phyloP scores from a whole-genome alignment of 2,797 vertebrate genomes.

The Arrhamphus sclerolepis region DNA sequence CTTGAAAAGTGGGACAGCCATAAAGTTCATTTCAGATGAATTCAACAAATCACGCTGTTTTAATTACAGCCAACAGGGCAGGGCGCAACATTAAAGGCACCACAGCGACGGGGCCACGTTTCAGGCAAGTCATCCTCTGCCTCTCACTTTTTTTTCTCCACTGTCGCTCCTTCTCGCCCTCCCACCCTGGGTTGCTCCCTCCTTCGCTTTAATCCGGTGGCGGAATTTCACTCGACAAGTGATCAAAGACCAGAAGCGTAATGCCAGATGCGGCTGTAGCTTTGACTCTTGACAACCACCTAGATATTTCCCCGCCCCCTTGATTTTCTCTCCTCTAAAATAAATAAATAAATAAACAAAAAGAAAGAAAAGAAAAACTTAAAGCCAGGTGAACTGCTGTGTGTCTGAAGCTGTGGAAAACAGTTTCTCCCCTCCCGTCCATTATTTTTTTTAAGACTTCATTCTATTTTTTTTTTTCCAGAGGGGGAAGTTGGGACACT shows the following conservation, averaged over 20 bases:
- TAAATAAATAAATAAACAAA: background rate
- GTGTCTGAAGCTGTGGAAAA: conserved; percentile 70
- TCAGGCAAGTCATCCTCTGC: conserved; percentile 53
- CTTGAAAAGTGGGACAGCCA: background rate
- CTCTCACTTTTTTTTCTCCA: conserved; percentile 19
- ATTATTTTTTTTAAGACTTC: conserved; percentile 73
- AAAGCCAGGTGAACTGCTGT: conserved; percentile 72
- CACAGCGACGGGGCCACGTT: conserved; percentile 46
- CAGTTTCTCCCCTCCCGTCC: conserved; percentile 49
- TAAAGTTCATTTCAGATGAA: conserved; percentile 40
- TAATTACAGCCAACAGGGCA: conserved; percentile 68
- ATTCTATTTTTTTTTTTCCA: conserved; percentile 42
- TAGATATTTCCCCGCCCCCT: conserved; percentile 41
- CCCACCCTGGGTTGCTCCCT: conserved; percentile 56
- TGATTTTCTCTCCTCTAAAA: conserved; percentile 44
- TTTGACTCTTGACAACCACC: conserved; percentile 76
- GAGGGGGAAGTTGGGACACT: conserved; percentile 47
- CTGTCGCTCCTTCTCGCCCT: conserved; percentile 56
- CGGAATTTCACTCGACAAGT: conserved; percentile 81
- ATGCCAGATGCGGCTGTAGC: conserved; percentile 77
- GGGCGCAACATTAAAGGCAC: conserved; percentile 45
- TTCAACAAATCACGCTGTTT: conserved; percentile 67
- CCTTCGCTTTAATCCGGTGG: conserved; percentile 78
- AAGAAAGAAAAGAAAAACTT: conserved; percentile 45
- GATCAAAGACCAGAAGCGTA: conserved; percentile 78